Evolutionary conservation across 2,888 invertebrate genomes (phyloP).

Genomic region (Eupithecia tripunctaria): DNA sequence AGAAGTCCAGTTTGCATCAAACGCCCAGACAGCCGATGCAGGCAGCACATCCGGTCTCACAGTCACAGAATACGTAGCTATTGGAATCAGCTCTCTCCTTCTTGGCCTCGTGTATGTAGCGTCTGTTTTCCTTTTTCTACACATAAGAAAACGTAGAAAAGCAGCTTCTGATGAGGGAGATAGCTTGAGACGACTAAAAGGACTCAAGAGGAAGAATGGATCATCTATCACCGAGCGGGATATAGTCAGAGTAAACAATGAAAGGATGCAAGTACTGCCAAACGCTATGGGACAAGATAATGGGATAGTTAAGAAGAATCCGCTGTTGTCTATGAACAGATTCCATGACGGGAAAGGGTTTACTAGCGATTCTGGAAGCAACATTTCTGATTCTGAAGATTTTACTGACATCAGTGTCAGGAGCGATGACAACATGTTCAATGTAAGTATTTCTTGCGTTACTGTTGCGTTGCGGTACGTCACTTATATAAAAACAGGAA

Average conservation of each 20-base stretch:
- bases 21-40: slow-evolving; percentile 84
- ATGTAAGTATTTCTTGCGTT: slow-evolving; percentile 52
- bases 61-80: slow-evolving; percentile 91
- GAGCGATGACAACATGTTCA: slow-evolving; percentile 67
- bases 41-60: slow-evolving; percentile 86
- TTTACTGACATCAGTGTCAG: slow-evolving; percentile 73
- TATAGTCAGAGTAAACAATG: slow-evolving; percentile 77
- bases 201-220: slow-evolving; percentile 73
- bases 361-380: slow-evolving; percentile 83
- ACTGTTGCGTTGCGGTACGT: neutral
- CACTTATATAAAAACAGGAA: neutral
- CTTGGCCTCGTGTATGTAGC: slow-evolving; percentile 94
- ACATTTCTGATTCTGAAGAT: slow-evolving; percentile 87
- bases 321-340: slow-evolving; percentile 85
- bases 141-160: slow-evolving; percentile 87
- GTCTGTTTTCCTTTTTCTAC: slow-evolving; percentile 92
- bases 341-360: slow-evolving; percentile 81
- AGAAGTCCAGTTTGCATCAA: slow-evolving; percentile 90
- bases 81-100: slow-evolving; percentile 92
- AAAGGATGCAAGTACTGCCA: slow-evolving; percentile 68
- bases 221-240: slow-evolving; percentile 74
- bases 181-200: slow-evolving; percentile 66
- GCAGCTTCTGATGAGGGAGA: slow-evolving; percentile 76
- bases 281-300: slow-evolving; percentile 85
- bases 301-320: slow-evolving; percentile 91